phyloP scores from a whole-genome alignment of 35 echinoderm and acorn worm genomes.

The Lytechinus variegatus region DNA sequence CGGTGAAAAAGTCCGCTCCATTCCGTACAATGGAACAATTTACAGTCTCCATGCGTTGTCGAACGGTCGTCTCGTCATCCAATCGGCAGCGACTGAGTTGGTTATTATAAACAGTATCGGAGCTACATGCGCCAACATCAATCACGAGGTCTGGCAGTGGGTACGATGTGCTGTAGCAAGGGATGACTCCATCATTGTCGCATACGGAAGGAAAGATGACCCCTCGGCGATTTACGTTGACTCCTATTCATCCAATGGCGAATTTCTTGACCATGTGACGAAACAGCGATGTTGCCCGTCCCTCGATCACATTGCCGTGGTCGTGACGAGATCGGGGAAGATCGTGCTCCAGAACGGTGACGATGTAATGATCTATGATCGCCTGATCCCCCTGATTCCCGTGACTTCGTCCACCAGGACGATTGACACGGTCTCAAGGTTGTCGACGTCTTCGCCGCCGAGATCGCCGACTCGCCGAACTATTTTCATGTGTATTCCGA shows the following conservation, averaged over 20 bases:
- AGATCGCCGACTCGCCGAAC: background rate
- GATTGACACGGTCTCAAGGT: background rate
- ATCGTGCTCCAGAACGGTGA: slow-evolving; percentile 29
- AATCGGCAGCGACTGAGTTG: slow-evolving; percentile 13
- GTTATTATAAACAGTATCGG: background rate
- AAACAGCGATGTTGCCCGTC: background rate
- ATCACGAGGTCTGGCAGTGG: slow-evolving; percentile 25
- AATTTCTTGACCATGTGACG: background rate
- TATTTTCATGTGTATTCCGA: slow-evolving; percentile 30
- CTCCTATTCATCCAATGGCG: background rate
- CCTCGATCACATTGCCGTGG: background rate
- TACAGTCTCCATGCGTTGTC: slow-evolving; percentile 26
- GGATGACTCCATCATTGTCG: slow-evolving; percentile 4
- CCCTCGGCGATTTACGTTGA: background rate
- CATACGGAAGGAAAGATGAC: background rate
- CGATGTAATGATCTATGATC: background rate
- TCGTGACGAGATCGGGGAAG: slow-evolving; percentile 16
- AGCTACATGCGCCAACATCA: background rate
- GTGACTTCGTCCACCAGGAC: background rate
- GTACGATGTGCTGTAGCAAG: slow-evolving; percentile 29
- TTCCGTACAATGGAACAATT: slow-evolving; percentile 39
- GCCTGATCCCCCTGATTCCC: slow-evolving; percentile 23
- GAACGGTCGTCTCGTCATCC: slow-evolving; percentile 14
- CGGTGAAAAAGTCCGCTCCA: background rate
- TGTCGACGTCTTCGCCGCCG: background rate